Percentiles rank a stretch among this genome's conserved stretches.
Evolutionary conservation across 2,888 invertebrate species (phyloP).

Genomic region (Cantharis flavilabris): DNA sequence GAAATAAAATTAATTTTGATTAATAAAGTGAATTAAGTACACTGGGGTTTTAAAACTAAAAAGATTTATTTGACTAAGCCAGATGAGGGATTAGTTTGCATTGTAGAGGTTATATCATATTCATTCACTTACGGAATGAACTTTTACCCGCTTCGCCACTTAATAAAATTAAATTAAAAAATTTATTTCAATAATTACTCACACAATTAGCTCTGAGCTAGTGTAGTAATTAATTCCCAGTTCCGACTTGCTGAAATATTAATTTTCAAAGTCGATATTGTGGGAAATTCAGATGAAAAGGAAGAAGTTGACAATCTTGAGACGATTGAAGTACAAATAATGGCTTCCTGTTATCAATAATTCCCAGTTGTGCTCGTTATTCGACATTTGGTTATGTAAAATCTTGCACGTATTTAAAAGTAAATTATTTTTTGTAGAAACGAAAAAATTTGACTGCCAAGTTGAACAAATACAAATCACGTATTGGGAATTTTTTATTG

Average conservation of each 20-base stretch:
- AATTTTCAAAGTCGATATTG: neutral
- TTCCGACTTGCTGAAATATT: neutral
- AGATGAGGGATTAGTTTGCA: too few relatives aligned
- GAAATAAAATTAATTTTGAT: too few relatives aligned
- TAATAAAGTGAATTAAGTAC: too few relatives aligned
- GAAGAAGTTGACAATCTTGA: neutral
- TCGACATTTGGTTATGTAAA: neutral
- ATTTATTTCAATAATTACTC: neutral
- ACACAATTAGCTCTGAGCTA: neutral
- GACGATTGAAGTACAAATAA: neutral
- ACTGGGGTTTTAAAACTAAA: too few relatives aligned
- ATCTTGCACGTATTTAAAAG: neutral
- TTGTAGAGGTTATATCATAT: neutral
- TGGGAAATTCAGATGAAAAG: neutral
- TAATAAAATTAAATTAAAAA: neutral
- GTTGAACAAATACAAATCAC: neutral
- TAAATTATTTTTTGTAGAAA: neutral
- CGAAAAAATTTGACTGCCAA: neutral
- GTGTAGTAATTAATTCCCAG: neutral
- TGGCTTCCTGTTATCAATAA: neutral
- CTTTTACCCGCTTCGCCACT: neutral
- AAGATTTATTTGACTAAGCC: too few relatives aligned
- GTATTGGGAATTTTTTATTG: neutral
- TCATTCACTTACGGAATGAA: neutral
- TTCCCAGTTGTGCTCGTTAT: neutral